A percentile compares a stretch with the other conserved stretches of the same genome.
These are phyloP conservation scores for Megalurothrips usitatus DNA, from an alignment of 2,888 invertebrate species.

Conservation along the genomic window DNA sequence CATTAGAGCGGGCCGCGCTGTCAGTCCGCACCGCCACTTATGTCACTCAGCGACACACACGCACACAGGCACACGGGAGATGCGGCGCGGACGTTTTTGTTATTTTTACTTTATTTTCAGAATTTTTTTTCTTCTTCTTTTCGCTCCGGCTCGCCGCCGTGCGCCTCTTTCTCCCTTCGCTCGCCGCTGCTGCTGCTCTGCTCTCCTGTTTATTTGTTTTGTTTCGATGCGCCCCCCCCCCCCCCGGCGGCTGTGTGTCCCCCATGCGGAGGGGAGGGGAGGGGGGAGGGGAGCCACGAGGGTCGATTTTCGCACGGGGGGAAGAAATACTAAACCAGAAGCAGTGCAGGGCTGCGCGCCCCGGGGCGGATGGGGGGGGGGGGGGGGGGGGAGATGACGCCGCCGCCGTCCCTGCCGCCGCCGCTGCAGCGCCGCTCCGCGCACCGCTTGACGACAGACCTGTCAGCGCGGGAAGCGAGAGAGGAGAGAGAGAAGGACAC, in stretches of 20 bases:
- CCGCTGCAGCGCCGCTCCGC: too few relatives aligned
- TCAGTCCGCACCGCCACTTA: constrained; percentile 12
- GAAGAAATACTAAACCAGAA: not conserved
- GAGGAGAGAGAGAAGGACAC: too few relatives aligned
- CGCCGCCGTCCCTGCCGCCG: not conserved
- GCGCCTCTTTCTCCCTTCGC: not conserved
- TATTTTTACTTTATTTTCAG: not conserved
- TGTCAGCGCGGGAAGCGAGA: not conserved
- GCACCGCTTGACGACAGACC: not conserved
- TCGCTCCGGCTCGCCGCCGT: not conserved
- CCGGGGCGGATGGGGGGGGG: too few relatives aligned
- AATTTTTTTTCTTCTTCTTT: not conserved
- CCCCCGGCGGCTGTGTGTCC: not conserved
- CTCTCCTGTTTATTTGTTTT: not conserved
- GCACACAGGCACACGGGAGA: not conserved
- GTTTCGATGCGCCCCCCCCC: not conserved
- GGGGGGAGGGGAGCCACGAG: not conserved
- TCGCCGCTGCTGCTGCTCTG: not conserved
- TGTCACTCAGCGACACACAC: constrained; percentile 12
- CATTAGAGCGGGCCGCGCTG: constrained; percentile 16
- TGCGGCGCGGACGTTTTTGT: not conserved
- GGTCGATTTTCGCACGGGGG: not conserved
- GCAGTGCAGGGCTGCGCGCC: too few relatives aligned
- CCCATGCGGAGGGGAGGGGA: not conserved
- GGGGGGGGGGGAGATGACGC: not conserved